Evolutionary conservation across 2,113 vertebrate genomes (phyloP).

Genomic region (Columba janthina): DNA sequence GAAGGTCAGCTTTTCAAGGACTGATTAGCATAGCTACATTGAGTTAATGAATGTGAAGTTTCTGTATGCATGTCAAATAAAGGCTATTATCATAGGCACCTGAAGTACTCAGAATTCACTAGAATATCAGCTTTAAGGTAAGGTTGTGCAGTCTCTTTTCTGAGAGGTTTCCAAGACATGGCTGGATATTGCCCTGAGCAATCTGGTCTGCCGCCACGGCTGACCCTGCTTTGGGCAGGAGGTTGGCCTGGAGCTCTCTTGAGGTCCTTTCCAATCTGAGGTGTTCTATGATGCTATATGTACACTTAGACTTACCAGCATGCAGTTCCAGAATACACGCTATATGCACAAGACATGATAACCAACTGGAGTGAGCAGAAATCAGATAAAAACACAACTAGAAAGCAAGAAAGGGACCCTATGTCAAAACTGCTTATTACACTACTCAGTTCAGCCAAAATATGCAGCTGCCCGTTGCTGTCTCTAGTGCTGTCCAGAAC

Average conservation of each 20-base stretch:
- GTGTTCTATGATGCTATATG: background rate
- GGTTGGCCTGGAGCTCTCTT: background rate
- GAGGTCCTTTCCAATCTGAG: background rate
- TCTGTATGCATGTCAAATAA: background rate
- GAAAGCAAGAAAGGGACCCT: background rate
- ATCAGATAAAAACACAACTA: background rate
- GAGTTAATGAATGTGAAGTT: background rate
- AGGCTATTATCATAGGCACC: background rate
- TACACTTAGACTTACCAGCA: background rate
- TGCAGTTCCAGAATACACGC: background rate
- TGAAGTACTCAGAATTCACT: background rate
- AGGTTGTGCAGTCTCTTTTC: background rate
- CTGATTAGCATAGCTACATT: background rate
- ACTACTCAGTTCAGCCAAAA: background rate
- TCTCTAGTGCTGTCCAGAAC: background rate
- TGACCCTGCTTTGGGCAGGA: background rate
- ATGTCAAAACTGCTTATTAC: background rate
- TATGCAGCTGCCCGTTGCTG: background rate
- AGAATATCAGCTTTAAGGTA: background rate
- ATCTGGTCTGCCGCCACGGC: background rate
- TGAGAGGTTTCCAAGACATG: background rate
- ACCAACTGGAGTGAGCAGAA: background rate
- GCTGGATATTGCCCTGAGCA: background rate
- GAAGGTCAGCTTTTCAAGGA: background rate
- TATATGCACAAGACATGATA: background rate